phyloP scores from a whole-genome alignment of 2,113 vertebrate species.

The Microcebus jonahi region DNA sequence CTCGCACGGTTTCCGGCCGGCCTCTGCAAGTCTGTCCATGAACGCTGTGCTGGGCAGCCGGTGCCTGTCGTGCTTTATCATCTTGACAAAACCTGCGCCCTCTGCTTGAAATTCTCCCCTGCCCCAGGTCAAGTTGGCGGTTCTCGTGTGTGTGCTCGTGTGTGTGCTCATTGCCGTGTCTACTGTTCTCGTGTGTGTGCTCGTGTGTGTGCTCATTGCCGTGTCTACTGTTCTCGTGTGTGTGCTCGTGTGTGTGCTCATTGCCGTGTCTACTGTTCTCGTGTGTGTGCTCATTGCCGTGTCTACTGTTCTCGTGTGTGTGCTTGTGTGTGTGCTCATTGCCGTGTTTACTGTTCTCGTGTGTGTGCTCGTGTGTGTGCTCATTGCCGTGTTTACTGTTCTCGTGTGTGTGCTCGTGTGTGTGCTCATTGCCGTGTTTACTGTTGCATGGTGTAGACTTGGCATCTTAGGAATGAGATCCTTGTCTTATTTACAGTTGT shows the following conservation, averaged over 20 bases:
- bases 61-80: background rate
- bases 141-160: background rate
- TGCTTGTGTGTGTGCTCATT: no score
- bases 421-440: background rate
- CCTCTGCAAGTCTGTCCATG: no score
- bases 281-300: background rate
- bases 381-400: no score
- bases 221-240: background rate
- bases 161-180: background rate
- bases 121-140: background rate
- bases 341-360: no score
- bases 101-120: background rate
- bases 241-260: accelerated
- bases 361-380: background rate
- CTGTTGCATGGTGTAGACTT: background rate
- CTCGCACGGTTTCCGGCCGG: background rate
- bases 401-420: background rate
- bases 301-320: background rate
- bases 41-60: background rate
- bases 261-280: background rate
- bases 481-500: background rate
- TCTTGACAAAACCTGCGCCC: background rate
- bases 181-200: no score
- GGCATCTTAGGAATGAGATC: background rate
- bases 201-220: background rate